Evolutionary conservation across 2,888 invertebrate genomes (phyloP), one percentile per base, ranked within the genome.

Genomic region (Drosophila aldrichi): DNA sequence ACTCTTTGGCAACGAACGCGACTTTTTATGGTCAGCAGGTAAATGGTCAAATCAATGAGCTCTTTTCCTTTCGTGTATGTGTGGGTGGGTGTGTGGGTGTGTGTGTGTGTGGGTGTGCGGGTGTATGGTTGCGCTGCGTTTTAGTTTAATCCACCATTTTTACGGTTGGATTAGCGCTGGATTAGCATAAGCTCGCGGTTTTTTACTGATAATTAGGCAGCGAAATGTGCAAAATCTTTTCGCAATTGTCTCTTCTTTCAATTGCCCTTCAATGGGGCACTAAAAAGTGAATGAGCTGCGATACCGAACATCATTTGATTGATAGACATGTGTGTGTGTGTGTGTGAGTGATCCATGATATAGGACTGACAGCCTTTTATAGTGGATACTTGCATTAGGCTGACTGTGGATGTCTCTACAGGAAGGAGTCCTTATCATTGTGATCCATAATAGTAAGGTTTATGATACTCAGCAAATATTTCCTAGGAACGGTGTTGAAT

Each of bases 141-240:
- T 82, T 82, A 81, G 82, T 84, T 74, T 77, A 74, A 84, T 89
- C 85, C 89, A 84, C 79, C 74, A 85, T 85, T 85, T 89, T 85
- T 85, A 82, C 75, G 88, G 88, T 76, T 88, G 88, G 89, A 89
- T 85, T 88, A 85, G 70, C 64, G 54, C 36, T 66, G 89, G 86
- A 88, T 89, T 89, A 85, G 56, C 85, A 74, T 76, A 78, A 82
- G 71, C 54, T 87, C 75, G 85, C 58, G 85, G 89, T 85, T 89
- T 85, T 79, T 82, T 78, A 60, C 48, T 36, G 57, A 57, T 74
- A 51, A 71, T 64, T 65, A 34, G 16, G 48, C 38, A 43, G 44
- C 46, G 41, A 57, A 40, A 41, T 38, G 41, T 32, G 36, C 34
- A 22, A 57, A 22, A 1, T 38, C 6, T 41, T 57, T 40, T 1